Evolutionary conservation across 2,113 vertebrate genomes (phyloP).

Genomic region (Paramisgurnus dabryanus): DNA sequence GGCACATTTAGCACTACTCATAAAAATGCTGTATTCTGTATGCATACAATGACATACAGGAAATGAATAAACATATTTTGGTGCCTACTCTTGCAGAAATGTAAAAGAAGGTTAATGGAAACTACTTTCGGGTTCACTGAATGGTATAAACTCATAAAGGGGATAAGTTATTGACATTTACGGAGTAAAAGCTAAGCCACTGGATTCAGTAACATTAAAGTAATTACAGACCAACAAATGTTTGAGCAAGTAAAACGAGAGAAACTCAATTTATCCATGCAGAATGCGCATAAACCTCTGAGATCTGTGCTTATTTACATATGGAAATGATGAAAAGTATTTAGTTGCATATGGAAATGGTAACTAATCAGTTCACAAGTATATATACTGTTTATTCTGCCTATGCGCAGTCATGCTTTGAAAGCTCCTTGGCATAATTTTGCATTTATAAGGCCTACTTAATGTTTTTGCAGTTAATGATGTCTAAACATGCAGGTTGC

Average conservation of each 20-base stretch:
- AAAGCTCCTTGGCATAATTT: conserved; percentile 6
- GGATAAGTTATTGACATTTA: conserved; percentile 12
- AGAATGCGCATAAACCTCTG: neutral
- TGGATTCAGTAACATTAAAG: neutral
- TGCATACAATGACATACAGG: neutral
- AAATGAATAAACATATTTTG: neutral
- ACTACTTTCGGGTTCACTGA: neutral
- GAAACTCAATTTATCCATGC: neutral
- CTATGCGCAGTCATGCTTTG: neutral
- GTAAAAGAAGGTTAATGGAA: conserved; percentile 2
- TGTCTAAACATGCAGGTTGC: neutral
- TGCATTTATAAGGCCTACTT: neutral
- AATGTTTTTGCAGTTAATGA: neutral
- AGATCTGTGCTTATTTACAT: conserved; percentile 9
- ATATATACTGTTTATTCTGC: neutral
- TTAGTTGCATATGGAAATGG: conserved; percentile 18
- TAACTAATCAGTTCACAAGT: neutral
- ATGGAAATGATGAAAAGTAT: neutral
- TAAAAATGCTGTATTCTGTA: too few relatives aligned
- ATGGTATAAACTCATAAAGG: conserved; percentile 10
- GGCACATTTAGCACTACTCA: neutral
- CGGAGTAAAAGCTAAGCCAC: neutral
- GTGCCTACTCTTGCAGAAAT: neutral
- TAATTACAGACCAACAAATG: neutral
- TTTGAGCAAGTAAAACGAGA: neutral